These are phyloP conservation scores for Carassius auratus DNA, from an alignment of 2,113 vertebrate species.

Conservation along the genomic window DNA sequence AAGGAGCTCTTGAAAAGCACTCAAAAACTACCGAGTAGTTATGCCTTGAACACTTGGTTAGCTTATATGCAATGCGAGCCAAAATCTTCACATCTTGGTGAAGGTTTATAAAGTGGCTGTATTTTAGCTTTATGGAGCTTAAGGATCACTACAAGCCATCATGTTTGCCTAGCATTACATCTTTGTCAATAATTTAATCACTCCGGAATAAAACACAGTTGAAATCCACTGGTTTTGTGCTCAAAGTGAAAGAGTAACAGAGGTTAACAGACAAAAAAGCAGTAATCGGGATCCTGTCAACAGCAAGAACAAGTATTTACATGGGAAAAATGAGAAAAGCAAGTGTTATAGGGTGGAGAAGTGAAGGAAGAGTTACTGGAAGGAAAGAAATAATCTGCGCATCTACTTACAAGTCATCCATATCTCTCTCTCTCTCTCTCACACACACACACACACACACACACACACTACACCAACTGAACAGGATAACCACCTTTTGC, in stretches of 20 bases:
- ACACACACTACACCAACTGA: conserved; percentile 44
- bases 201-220: neutral
- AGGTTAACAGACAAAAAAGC: conserved; percentile 13
- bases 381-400: conserved; percentile 53
- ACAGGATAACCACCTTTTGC: conserved; percentile 63
- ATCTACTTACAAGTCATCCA: conserved; percentile 68
- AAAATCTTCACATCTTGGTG: conserved; percentile 19
- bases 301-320: conserved; percentile 19
- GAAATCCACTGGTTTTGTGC: conserved; percentile 1
- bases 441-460: too few relatives aligned
- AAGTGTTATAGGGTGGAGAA: conserved; percentile 37
- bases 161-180: conserved; percentile 23
- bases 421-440: neutral
- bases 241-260: neutral
- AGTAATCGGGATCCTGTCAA: neutral
- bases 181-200: conserved; percentile 34
- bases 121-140: neutral
- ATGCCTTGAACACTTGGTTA: neutral
- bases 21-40: neutral
- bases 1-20: conserved; percentile 26
- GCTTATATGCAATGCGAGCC: conserved; percentile 2
- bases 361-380: conserved; percentile 48
- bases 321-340: conserved; percentile 51
- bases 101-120: neutral
- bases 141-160: neutral